Conservation (phyloP, 2,797 vertebrate species). For the Molothrus ater region DNA sequence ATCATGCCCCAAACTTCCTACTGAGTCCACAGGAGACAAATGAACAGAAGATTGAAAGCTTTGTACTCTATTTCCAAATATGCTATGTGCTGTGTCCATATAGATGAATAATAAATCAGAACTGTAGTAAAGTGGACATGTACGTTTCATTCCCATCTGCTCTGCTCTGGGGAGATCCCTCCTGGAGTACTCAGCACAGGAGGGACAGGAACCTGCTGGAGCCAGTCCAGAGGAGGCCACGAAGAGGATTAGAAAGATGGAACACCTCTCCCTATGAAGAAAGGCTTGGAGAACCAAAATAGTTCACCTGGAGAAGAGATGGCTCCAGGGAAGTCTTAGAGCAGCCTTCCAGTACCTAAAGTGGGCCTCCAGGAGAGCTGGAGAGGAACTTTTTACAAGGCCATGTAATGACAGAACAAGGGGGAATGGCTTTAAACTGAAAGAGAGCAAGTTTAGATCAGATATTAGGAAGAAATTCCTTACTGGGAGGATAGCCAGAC, state of each 20-base stretch:
- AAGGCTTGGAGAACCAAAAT: not conserved
- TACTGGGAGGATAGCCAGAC: not conserved
- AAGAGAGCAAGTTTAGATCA: not conserved
- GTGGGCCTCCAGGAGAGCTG: fast-evolving
- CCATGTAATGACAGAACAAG: not conserved
- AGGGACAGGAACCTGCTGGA: not conserved
- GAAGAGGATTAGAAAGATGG: not conserved
- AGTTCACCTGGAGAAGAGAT: not conserved
- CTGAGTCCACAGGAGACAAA: not conserved
- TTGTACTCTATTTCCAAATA: not conserved
- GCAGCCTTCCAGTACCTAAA: not conserved
- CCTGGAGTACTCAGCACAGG: not conserved
- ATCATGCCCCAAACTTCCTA: not conserved
- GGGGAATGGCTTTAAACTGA: not conserved
- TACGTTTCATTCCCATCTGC: not conserved
- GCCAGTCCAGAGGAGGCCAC: fast-evolving
- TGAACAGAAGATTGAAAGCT: not conserved
- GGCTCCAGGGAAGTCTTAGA: not conserved
- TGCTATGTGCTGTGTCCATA: not conserved
- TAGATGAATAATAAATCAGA: not conserved
- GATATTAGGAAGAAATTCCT: not conserved
- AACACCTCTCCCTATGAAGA: not conserved
- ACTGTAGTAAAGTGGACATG: not conserved
- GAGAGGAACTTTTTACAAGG: not conserved
- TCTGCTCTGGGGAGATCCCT: not conserved